These are phyloP conservation scores for Thalassarche chlororhynchos DNA, from an alignment of 2,113 vertebrate genomes.

Conservation along the genomic window DNA sequence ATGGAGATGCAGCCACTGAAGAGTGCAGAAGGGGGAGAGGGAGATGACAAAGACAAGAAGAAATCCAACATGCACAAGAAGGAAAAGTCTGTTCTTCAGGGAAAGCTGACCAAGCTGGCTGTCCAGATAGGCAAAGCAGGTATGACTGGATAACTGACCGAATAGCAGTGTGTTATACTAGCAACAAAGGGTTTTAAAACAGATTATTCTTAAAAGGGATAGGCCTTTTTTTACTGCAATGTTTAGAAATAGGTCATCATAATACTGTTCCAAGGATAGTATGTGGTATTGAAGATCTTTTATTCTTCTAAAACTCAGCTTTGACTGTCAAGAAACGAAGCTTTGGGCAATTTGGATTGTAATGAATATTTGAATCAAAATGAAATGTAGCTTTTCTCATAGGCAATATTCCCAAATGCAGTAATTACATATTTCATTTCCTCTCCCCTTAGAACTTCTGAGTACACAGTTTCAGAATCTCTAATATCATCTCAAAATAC, in stretches of 20 bases:
- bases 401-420: neutral
- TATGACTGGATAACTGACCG: slow-evolving; percentile 23
- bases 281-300: neutral
- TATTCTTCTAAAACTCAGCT: neutral
- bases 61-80: slow-evolving; percentile 92
- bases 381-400: neutral
- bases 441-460: neutral
- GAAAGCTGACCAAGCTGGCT: slow-evolving; percentile 97
- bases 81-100: slow-evolving; percentile 97
- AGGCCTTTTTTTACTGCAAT: neutral
- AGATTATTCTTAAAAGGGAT: neutral
- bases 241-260: neutral
- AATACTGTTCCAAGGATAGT: neutral
- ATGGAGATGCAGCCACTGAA: slow-evolving; percentile 99
- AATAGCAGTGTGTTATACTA: neutral
- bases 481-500: neutral
- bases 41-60: slow-evolving; percentile 94
- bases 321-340: neutral
- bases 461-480: neutral
- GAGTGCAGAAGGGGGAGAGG: slow-evolving; percentile 94
- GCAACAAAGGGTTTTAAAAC: neutral
- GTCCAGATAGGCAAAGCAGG: slow-evolving; percentile 99
- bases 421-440: slow-evolving; percentile 14
- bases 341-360: neutral
- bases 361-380: slow-evolving; percentile 15